A percentile compares a stretch with the other conserved stretches of the same genome.
These are phyloP conservation scores for Tenthredo scrophulariae DNA, from an alignment of 2,888 invertebrate species.

Conservation along the genomic window DNA sequence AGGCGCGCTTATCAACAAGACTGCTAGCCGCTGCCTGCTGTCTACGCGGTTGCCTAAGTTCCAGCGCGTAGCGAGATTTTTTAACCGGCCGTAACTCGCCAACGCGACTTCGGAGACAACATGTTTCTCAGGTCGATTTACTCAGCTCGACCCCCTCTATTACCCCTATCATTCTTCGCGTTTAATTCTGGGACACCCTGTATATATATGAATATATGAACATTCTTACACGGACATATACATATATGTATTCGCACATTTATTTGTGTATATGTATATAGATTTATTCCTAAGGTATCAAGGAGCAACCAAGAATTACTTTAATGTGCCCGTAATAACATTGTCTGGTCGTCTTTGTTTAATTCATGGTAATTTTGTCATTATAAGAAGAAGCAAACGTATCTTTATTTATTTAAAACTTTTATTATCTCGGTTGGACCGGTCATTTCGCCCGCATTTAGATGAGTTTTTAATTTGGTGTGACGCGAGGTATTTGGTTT, in stretches of 20 bases:
- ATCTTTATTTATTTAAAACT: conserved; percentile 69
- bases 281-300: conserved; percentile 57
- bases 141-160: no score
- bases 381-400: conserved; percentile 64
- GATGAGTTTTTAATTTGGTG: conserved; percentile 72
- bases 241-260: neutral
- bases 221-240: neutral
- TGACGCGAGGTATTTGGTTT: conserved; percentile 70
- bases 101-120: no score
- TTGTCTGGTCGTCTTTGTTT: conserved; percentile 62
- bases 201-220: neutral
- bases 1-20: no score
- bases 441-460: conserved; percentile 68
- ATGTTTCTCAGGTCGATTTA: no score
- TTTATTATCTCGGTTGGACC: conserved; percentile 61
- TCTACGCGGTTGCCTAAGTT: no score
- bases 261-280: conserved; percentile 8
- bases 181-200: no score
- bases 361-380: conserved; percentile 70
- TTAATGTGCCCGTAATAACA: conserved; percentile 64
- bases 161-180: no score
- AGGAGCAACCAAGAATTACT: conserved; percentile 62
- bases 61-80: no score
- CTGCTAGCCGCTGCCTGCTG: no score
- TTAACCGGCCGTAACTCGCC: no score